Base-by-base conservation (phyloP, 2,888 invertebrate species). In the Empis stercorea region DNA sequence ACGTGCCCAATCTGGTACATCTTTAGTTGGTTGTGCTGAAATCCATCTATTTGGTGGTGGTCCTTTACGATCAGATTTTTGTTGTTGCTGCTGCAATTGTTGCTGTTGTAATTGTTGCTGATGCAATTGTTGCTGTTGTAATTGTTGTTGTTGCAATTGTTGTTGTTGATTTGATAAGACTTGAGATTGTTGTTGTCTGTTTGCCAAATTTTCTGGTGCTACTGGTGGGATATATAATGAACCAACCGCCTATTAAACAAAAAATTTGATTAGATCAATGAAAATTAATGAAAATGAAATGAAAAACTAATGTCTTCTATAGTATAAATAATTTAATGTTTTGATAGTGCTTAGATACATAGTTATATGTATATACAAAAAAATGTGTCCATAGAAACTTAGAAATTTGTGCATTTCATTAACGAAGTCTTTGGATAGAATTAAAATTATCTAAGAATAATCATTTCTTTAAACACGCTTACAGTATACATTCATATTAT, bases 221-320 rank as follows among this genome's bases (percentile, higher is more conserved):
- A 79, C 48, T 7, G 76, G 76, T 39, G 76, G 75, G 50, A 76
- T 75, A 54, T 76, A 76, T 37, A 76, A 63, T 14, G 74, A 72
- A 47, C 76, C 76, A 48, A 76, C 66, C 48, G 23, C 23, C 23
- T 65, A 27, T 7, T 20, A 20, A 20, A 5, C 5, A 20, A 20
- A 20, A 20, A 4, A 20, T 20, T 20, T 20, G 20, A 20, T 20
- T n/a, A n/a, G n/a, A n/a, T n/a, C n/a, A 20, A 20, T 20, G 20
- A 4, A 20, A 20, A 4, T 20, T 4, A 20, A 20, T 20, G 5
- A 20, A 20, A 20, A 20, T 20, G 20, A 4, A 4, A 4, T 20
- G 5, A 20, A 4, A 20, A 20, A 20, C 5, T 20, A 20, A 20
- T 4, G 4, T 20, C 3, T 4, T 20, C 20, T 20, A n/a, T n/a